Percentiles rank a stretch among this genome's conserved stretches.
These are phyloP conservation scores for Anguilla marmorata DNA, from an alignment of 2,797 vertebrate genomes.

Conservation along the genomic window DNA sequence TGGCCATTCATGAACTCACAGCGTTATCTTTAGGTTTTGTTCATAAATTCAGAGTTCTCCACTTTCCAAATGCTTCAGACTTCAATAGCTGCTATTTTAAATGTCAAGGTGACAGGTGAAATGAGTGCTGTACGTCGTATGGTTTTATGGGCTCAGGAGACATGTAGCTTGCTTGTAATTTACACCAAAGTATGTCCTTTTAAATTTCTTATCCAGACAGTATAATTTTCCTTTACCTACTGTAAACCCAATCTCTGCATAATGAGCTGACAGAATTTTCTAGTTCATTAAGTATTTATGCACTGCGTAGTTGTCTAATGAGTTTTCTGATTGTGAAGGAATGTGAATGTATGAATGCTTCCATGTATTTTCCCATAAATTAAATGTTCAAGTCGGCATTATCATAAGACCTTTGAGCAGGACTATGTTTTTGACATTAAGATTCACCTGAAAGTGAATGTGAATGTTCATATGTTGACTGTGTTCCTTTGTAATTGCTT, in stretches of 20 bases:
- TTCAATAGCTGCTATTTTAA: background rate
- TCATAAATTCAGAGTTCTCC: background rate
- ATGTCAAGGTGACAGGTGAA: background rate
- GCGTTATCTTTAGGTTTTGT: background rate
- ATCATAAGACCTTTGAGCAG: background rate
- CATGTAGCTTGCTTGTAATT: background rate
- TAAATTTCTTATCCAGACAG: background rate
- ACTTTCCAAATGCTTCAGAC: background rate
- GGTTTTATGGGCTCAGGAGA: background rate
- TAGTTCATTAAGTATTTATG: background rate
- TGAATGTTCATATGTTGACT: too few species aligned
- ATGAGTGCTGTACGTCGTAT: background rate
- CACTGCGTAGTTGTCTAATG: background rate
- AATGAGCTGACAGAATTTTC: background rate
- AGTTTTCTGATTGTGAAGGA: background rate
- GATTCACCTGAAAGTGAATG: background rate
- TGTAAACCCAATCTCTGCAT: background rate
- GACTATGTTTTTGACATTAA: too few species aligned
- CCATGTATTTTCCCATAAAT: background rate
- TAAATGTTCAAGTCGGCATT: background rate
- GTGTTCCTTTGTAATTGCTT: too few species aligned
- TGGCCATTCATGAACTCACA: background rate
- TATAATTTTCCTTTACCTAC: background rate
- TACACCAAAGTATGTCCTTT: background rate
- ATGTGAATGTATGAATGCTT: background rate